These are phyloP conservation scores for Noctuana brunneofusca DNA, from an alignment of 2,888 invertebrate species.

Conservation along the genomic window DNA sequence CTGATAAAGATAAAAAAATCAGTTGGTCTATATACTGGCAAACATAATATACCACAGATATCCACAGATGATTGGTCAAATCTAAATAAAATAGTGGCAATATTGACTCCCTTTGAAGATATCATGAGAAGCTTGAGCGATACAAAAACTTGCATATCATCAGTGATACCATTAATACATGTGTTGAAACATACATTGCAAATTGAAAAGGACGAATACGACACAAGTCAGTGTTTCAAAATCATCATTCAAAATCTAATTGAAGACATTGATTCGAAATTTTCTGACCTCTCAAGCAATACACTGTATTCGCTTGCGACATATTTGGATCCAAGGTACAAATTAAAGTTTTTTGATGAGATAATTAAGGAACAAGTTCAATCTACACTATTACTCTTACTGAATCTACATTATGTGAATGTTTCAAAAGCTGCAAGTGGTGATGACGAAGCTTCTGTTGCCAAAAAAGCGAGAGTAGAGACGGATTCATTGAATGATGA, in stretches of 20 bases:
- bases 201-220: conserved; percentile 29
- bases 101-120: conserved; percentile 42
- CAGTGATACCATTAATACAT: conserved; percentile 40
- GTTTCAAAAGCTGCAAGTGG: background rate
- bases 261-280: conserved; percentile 31
- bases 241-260: conserved; percentile 33
- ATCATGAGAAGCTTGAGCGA: conserved; percentile 40
- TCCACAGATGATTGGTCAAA: conserved; percentile 40
- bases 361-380: background rate
- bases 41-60: conserved; percentile 38
- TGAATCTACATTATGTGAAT: background rate
- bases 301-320: conserved; percentile 32
- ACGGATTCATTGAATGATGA: background rate
- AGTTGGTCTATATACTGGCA: conserved; percentile 29
- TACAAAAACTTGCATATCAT: conserved; percentile 39
- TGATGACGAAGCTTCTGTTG: background rate
- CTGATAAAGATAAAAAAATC: conserved; percentile 41
- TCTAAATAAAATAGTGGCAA: conserved; percentile 37
- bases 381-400: background rate
- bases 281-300: conserved; percentile 28
- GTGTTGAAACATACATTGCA: conserved; percentile 34
- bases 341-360: background rate
- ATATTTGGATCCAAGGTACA: conserved; percentile 23
- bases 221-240: conserved; percentile 31
- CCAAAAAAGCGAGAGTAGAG: background rate